Evolutionary conservation across 2,888 invertebrate species (phyloP).

Genomic region (Lycocerus yunnanus): DNA sequence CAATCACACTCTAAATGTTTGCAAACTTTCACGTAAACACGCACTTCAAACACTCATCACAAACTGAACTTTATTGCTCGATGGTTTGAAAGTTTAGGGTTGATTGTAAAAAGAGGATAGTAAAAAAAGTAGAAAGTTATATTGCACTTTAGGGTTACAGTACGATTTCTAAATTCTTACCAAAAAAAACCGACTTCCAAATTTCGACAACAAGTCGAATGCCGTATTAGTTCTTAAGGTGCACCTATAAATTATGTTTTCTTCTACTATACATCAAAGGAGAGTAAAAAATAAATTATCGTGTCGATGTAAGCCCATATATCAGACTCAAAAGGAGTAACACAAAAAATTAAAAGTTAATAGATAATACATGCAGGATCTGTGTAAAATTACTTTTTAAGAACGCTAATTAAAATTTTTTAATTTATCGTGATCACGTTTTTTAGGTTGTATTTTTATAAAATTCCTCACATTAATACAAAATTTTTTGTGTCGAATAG

Average conservation of each 20-base stretch:
- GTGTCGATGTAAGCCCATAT: not conserved
- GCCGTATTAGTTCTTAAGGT: not conserved
- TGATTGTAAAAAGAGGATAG: slow-evolving; percentile 17
- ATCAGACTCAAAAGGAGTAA: not conserved
- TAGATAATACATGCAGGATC: not conserved
- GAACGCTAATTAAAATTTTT: not conserved
- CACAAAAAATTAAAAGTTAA: not conserved
- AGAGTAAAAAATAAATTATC: not conserved
- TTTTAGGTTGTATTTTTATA: not conserved
- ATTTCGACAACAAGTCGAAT: not conserved
- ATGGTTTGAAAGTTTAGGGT: slow-evolving; percentile 29
- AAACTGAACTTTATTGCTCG: slow-evolving; percentile 6
- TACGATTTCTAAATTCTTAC: slow-evolving; percentile 17
- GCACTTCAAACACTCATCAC: slow-evolving; percentile 9
- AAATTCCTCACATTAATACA: not conserved
- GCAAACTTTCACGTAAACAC: slow-evolving; percentile 3
- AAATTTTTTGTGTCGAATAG: not conserved
- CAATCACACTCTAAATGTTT: not conserved
- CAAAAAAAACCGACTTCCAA: not conserved
- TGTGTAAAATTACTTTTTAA: not conserved
- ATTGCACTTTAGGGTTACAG: slow-evolving; percentile 19
- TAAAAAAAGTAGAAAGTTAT: slow-evolving; percentile 29
- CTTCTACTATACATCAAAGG: not conserved
- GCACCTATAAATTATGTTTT: not conserved
- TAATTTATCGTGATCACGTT: not conserved